Evolutionary conservation across 37 sponge, comb jelly and placozoan species (phyloP), one percentile per base, ranked within the genome.

Genomic region (Aplysina aerophoba): DNA sequence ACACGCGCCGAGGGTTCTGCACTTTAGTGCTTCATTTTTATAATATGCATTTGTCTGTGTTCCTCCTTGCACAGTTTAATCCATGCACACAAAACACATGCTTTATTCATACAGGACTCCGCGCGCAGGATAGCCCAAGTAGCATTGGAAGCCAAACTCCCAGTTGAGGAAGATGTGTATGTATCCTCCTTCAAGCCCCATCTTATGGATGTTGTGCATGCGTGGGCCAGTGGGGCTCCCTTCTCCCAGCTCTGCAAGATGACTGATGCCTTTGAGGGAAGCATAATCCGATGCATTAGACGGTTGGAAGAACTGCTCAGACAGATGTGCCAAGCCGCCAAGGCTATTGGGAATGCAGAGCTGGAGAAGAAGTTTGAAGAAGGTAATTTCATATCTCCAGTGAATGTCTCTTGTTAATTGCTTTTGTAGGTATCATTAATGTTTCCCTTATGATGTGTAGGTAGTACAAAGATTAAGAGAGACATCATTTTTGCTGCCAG

Each of bases 401-500:
- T 62, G 27, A 22, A 62, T 41, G 25, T 11, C 30, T 79, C 11
- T n/a, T 39, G 21, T 35, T 75, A 15, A 24, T 34, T 16, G 5
- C 28, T 27, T 28, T 79, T 22, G 28, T 25, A 53, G 24, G 11
- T 21, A 15, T 19, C 3, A 24, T 20, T 38, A 36, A 67, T n/a
- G n/a, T 27, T 22, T n/a, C 27, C 13, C n/a, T 67, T 16, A 67
- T 20, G 12, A 13, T 36, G 56, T 39, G 27, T 59, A 95, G 96
- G 96, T 78, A 95, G 93, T 68, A 55, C 90, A 59, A 97, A 90
- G 65, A 98, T 99, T 40, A 99, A 96, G 80, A 87, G 99, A 88
- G 99, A 99, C 86, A 99, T 99, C 88, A 97, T 95, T 30, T 99
- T 99, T 88, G 99, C 99, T 62, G 99, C 97, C 28, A 99, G 99